Conservation (phyloP, 2,888 invertebrate species). For the Euphydryas editha region DNA sequence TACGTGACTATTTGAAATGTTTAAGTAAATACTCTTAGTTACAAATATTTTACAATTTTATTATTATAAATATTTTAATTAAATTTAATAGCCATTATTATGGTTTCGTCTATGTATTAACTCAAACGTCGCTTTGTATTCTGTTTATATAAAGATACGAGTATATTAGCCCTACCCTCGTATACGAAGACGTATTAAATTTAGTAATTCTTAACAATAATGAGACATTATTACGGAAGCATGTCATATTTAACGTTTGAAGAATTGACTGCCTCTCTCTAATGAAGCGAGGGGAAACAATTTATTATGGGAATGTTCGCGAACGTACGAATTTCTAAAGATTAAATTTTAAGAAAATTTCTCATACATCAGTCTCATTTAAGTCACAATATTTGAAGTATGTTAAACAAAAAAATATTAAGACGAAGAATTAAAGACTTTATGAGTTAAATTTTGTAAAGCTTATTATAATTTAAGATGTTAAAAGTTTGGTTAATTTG, state of each 20-base stretch:
- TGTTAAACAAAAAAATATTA: not conserved
- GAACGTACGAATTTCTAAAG: slow-evolving; percentile 34
- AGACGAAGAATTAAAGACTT: not conserved
- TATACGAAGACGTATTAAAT: slow-evolving; percentile 50
- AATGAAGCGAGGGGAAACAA: slow-evolving; percentile 66
- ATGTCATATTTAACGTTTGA: slow-evolving; percentile 75
- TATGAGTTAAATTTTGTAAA: too few species aligned
- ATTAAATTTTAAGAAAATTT: slow-evolving; percentile 36
- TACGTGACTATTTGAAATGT: too few species aligned
- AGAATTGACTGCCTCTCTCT: slow-evolving; percentile 64
- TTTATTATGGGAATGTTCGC: slow-evolving; percentile 58
- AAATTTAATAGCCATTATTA: too few species aligned
- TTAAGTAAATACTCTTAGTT: too few species aligned
- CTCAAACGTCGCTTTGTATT: not conserved
- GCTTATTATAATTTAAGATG: not conserved
- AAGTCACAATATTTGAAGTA: not conserved
- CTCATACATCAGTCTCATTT: not conserved
- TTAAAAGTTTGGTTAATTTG: too few species aligned
- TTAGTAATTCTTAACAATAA: slow-evolving; percentile 72
- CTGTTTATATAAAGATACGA: not conserved
- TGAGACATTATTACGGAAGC: slow-evolving; percentile 73
- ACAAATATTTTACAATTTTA: too few species aligned
- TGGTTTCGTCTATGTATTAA: not conserved
- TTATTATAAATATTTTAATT: too few species aligned
- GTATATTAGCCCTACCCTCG: not conserved